Base-by-base conservation (phyloP, 2,797 vertebrate species). In the Epinephelus coioides region DNA sequence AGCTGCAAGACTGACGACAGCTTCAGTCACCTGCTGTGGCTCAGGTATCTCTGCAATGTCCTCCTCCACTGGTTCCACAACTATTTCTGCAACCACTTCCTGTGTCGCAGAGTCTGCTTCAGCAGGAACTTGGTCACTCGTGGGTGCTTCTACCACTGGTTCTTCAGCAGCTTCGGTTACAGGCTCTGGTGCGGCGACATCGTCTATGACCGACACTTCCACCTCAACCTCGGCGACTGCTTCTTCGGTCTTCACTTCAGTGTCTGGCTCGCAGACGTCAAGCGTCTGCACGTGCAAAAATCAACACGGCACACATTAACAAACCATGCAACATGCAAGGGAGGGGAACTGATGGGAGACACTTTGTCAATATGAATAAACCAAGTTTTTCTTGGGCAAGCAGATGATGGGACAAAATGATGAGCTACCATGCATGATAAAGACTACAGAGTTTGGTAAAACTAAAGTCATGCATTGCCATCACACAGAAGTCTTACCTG, bases 221-320 rank as follows among this genome's bases (percentile, higher is more conserved):
- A 55, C 54, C 2, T 79, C 54, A 0, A 67, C 51, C 15, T 77
- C 76, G 1, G 50, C 4, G 30, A 68, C 59, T 0, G 60, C 40
- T 40, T 40, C 40, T 9, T 69, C 78, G 1, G 71, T 69, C 55
- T 75, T 73, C 56, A 59, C 72, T 38, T 75, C 73, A 49, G 76
- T 25, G 47, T 68, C 78, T 57, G 77, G 43, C 69, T 86, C 81
- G 11, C 49, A 79, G 72, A 83, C 81, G 43, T 73, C 78, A 43
- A 49, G 78, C 10, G 69, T 90, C 93, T 94, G 76, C 76, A 73
- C 73, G 38, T 71, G 85, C 83, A 55, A 87, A 11, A 79, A 62
- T 53, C 82, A 78, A 81, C 79, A 86, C 34, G 12, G 17, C 71
- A 88, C 57, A 77, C 61, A 17, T 84, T 75, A 72, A 71, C 15